Evolutionary conservation across 1,140 invertebrate species (phyloP).

Genomic region (Brachionus angularis): DNA sequence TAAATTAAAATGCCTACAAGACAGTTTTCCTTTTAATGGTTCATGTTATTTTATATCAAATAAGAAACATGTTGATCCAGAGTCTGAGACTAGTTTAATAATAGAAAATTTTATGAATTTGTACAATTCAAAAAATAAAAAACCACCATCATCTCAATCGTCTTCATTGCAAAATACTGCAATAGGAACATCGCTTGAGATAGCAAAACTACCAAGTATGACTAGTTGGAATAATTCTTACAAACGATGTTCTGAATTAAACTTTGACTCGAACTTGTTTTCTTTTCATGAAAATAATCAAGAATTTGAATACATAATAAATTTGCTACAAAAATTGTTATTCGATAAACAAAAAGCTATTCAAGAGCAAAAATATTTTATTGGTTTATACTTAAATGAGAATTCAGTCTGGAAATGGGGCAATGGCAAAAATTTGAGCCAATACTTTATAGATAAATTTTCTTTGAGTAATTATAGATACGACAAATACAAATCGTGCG

Average conservation of each 20-base stretch:
- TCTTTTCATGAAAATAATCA: conserved; percentile 11
- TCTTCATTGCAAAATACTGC: not conserved
- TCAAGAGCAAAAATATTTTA: conserved; percentile 34
- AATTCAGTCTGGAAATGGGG: conserved; percentile 25
- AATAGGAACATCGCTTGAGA: not conserved
- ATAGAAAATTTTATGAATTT: too few relatives aligned
- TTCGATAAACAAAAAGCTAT: not conserved
- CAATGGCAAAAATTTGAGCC: not conserved
- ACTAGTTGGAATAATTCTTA: not conserved
- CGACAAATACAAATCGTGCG: conserved; percentile 7
- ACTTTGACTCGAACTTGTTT: not conserved
- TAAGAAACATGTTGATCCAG: conserved; percentile 9
- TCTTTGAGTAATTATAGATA: not conserved
- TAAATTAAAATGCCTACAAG: conserved; percentile 32
- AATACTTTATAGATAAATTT: not conserved
- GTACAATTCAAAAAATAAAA: too few relatives aligned
- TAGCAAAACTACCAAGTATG: not conserved
- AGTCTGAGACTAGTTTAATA: too few relatives aligned
- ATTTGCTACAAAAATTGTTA: conserved; percentile 21
- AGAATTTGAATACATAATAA: conserved; percentile 24
- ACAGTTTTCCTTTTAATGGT: conserved; percentile 3
- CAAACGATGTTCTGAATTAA: not conserved
- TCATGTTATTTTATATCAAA: conserved; percentile 43
- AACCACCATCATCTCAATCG: too few relatives aligned
- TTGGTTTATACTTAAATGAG: not conserved